Conservation (phyloP, 2,113 vertebrate genomes). For the Cavia aperea region DNA sequence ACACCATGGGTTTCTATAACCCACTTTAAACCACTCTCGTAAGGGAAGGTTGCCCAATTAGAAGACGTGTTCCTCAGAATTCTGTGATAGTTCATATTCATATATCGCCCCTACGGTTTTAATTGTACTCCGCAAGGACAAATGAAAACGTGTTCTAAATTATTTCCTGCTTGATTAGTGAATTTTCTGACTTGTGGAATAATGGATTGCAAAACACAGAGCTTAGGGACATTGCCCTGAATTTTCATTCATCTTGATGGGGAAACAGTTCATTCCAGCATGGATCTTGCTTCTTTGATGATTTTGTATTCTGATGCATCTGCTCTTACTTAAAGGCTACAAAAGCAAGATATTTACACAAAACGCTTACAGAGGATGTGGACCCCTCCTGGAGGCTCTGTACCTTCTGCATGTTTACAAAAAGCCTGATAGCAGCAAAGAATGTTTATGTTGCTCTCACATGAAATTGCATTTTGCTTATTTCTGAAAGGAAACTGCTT, state of each 20-base stretch:
- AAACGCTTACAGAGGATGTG: accelerated
- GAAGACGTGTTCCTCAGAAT: conserved; percentile 33
- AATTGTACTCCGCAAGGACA: conserved; percentile 25
- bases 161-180: neutral
- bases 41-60: conserved; percentile 55
- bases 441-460: accelerated
- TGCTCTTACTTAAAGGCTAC: neutral
- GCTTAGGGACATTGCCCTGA: neutral
- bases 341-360: neutral
- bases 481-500: neutral
- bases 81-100: conserved; percentile 51
- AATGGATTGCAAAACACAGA: neutral
- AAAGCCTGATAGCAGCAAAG: neutral
- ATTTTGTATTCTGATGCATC: accelerated
- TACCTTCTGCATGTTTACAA: neutral
- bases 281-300: neutral
- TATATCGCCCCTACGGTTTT: conserved; percentile 60
- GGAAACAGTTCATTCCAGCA: neutral
- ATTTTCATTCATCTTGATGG: conserved; percentile 1
- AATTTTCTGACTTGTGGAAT: neutral
- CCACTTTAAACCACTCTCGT: conserved; percentile 59
- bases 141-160: neutral
- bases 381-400: neutral
- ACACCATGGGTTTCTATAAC: conserved; percentile 9
- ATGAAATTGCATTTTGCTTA: accelerated